phyloP scores from a whole-genome alignment of 2,888 invertebrate genomes.

The Arrhopalites spinosus region DNA sequence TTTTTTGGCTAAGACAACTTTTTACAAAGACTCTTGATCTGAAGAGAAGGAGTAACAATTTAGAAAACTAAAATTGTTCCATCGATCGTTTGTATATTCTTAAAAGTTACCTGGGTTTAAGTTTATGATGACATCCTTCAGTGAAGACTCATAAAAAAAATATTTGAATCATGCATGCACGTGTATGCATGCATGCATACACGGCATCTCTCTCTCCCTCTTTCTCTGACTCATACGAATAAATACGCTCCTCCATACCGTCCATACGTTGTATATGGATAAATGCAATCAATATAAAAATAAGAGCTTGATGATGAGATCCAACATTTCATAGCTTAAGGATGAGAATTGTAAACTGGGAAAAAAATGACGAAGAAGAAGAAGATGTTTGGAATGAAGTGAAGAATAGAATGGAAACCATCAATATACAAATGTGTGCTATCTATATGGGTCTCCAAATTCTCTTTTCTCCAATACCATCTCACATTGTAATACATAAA shows the following conservation, averaged over 20 bases:
- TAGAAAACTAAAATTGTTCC: neutral
- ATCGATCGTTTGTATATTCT: conserved; percentile 7
- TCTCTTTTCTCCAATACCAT: too few relatives aligned
- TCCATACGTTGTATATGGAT: too few relatives aligned
- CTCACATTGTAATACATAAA: too few relatives aligned
- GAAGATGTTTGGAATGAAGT: neutral
- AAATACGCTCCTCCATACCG: too few relatives aligned
- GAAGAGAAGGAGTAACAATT: neutral
- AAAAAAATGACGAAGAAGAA: neutral
- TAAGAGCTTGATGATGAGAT: neutral
- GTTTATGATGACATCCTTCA: conserved; percentile 17
- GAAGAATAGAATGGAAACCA: neutral
- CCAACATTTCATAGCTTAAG: neutral
- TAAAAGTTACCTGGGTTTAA: neutral
- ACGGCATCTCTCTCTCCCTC: too few relatives aligned
- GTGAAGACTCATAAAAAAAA: neutral
- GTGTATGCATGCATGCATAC: neutral
- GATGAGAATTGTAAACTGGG: neutral
- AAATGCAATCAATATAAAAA: neutral
- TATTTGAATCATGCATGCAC: conserved; percentile 15
- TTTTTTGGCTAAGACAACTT: neutral
- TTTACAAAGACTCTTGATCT: neutral
- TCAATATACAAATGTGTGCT: too few relatives aligned
- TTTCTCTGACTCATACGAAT: too few relatives aligned
- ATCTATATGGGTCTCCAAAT: conserved; percentile 6